Conservation (phyloP, 2,113 vertebrate genomes). For the Sardina pilchardus region DNA sequence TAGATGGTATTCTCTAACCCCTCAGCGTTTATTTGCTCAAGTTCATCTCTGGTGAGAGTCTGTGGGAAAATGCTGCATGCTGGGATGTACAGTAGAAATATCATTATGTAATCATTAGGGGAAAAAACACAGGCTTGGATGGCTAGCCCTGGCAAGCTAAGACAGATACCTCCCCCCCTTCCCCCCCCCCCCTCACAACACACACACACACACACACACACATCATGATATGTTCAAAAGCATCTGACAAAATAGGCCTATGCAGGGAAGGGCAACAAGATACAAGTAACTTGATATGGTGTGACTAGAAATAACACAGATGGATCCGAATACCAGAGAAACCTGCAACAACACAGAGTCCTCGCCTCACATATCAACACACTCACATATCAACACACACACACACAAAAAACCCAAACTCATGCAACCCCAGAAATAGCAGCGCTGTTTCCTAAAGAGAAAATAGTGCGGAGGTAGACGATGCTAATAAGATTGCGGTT, state of each 20-base stretch:
- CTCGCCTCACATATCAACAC: neutral
- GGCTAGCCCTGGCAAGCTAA: neutral
- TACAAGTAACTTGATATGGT: neutral
- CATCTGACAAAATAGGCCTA: slow-evolving; percentile 1
- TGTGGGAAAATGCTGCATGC: slow-evolving; percentile 49
- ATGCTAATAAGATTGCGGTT: neutral
- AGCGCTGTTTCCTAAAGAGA: neutral
- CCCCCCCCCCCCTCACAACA: neutral
- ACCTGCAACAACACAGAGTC: neutral
- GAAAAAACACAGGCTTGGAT: neutral
- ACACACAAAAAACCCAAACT: neutral
- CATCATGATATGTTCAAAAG: neutral
- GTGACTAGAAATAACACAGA: slow-evolving; percentile 1
- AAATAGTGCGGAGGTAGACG: neutral
- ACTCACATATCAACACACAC: neutral
- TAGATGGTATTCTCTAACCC: slow-evolving; percentile 37
- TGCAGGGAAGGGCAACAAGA: neutral
- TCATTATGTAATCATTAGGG: slow-evolving; percentile 38
- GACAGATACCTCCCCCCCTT: neutral
- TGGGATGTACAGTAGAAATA: slow-evolving; percentile 26
- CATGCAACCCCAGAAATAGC: neutral
- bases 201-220: neutral
- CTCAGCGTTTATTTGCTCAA: slow-evolving; percentile 50
- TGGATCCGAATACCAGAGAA: neutral
- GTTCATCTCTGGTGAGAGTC: slow-evolving; percentile 35